These are phyloP conservation scores for Bos indicus DNA, from an alignment of 2,113 vertebrate species.

Conservation along the genomic window DNA sequence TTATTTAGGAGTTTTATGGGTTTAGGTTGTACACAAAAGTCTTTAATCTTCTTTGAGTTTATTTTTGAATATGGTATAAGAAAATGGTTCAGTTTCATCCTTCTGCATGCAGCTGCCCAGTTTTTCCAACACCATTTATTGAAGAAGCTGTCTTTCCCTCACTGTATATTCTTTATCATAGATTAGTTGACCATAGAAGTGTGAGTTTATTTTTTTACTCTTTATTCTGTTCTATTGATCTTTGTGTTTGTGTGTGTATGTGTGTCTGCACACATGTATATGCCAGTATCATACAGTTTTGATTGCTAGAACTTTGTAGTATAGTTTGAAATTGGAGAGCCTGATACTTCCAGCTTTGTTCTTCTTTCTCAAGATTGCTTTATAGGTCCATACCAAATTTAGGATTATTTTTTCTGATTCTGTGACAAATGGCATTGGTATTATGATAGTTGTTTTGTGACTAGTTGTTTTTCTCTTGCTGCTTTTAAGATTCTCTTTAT, in stretches of 20 bases:
- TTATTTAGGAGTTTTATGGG: neutral
- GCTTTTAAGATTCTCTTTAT: neutral
- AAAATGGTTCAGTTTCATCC: neutral
- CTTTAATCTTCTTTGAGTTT: neutral
- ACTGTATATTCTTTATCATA: neutral
- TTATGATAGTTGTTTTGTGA: neutral
- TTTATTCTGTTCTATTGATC: neutral
- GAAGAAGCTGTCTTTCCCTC: neutral
- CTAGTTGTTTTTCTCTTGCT: neutral
- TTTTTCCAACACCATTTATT: neutral
- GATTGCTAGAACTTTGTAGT: neutral
- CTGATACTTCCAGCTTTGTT: neutral
- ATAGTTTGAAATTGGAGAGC: neutral
- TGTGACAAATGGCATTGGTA: neutral
- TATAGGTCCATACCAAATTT: neutral
- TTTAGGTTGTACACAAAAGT: neutral
- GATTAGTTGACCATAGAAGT: neutral
- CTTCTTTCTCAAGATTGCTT: neutral
- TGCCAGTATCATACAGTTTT: neutral
- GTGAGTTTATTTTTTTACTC: neutral
- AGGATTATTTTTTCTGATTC: neutral
- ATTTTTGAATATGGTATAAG: neutral
- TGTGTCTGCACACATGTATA: rapidly evolving
- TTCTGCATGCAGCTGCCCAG: neutral
- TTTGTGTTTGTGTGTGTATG: neutral